Base-by-base conservation (phyloP, 2,888 invertebrate species). In the Rotaria socialis region DNA sequence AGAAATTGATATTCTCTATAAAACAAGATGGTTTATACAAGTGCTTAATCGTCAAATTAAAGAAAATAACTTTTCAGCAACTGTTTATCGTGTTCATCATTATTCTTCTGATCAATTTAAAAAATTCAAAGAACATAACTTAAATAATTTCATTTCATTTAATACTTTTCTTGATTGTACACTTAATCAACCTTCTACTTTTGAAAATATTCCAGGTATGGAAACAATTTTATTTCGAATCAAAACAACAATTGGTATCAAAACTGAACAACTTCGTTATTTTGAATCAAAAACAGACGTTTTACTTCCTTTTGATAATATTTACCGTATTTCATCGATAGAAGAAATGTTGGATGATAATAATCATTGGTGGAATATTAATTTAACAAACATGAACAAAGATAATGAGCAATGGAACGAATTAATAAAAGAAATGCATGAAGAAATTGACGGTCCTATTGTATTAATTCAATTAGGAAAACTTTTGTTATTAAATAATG, bases 1-100 rank as follows among this genome's bases (percentile, higher is more conserved):
- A 47, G 80, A 80, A n/a, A 43, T 47, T 14, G 80, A 80, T 80
- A 80, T 80, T 47, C n/a, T 47, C 24, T 80, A 47, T 47, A 43
- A 80, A 80, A 47, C 22, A 4, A 43, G 80, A 22, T 80, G 22
- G 24, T 24, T 80, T 80, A 11, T 80, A n/a, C 80, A 80, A 80
- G 5, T 1, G 35, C 16, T 67, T 35, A 67, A 67, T 41, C 0
- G 5, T 16, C 16, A 67, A 67, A 67, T 60, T 11, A 11, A 14
- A 60, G n/a, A 60, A 60, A 41, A 8, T n/a, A 8, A 10, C 7
- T 5, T n/a, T 47, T 80, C 47, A 80, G 47, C 41, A 24, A 14
- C 8, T 47, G 43, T 47, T n/a, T 80, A 47, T 47, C 47, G 47
- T 47, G 8, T 43, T 22, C 1, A 80, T 24, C n/a, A 47, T 47